Evolutionary conservation across 2,797 vertebrate species (phyloP).

Genomic region (Gastrophryne carolinensis): DNA sequence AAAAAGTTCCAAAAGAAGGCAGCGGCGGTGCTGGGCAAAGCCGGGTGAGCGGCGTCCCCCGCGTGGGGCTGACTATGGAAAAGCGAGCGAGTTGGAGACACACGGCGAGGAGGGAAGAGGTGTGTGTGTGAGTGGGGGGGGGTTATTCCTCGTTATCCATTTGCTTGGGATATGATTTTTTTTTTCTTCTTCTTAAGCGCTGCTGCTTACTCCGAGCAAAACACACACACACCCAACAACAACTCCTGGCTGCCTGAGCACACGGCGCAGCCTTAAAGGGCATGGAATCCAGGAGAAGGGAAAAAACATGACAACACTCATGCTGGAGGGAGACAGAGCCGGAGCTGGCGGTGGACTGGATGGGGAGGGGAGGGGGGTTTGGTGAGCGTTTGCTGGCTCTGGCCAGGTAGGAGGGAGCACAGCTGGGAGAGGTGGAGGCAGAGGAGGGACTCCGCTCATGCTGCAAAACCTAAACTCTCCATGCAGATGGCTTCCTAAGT

Average conservation of each 20-base stretch:
- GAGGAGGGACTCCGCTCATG: neutral
- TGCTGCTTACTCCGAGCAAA: slow-evolving; percentile 54
- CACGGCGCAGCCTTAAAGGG: slow-evolving; percentile 52
- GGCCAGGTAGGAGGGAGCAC: slow-evolving; percentile 42
- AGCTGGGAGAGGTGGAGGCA: slow-evolving; percentile 37
- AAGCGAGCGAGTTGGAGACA: slow-evolving; percentile 4
- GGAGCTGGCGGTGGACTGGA: neutral
- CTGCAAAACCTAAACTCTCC: slow-evolving; percentile 29
- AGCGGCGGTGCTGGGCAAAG: neutral
- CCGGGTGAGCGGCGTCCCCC: neutral
- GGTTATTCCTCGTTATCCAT: slow-evolving; percentile 32
- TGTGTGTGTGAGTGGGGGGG: slow-evolving; percentile 22
- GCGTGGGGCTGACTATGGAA: slow-evolving; percentile 28
- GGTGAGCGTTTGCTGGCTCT: neutral
- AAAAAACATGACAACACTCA: neutral
- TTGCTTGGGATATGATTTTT: slow-evolving; percentile 26
- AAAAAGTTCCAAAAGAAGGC: slow-evolving; percentile 1
- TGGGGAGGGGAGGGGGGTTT: neutral
- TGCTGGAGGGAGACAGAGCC: neutral
- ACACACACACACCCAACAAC: slow-evolving; percentile 56
- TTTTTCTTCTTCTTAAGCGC: slow-evolving; percentile 7
- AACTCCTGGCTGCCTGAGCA: slow-evolving; percentile 41
- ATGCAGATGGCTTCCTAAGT: slow-evolving; percentile 29
- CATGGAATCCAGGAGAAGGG: slow-evolving; percentile 43
- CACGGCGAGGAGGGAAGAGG: neutral